These are phyloP conservation scores for Melipona beecheii DNA, from an alignment of 2,888 invertebrate species.

Conservation along the genomic window DNA sequence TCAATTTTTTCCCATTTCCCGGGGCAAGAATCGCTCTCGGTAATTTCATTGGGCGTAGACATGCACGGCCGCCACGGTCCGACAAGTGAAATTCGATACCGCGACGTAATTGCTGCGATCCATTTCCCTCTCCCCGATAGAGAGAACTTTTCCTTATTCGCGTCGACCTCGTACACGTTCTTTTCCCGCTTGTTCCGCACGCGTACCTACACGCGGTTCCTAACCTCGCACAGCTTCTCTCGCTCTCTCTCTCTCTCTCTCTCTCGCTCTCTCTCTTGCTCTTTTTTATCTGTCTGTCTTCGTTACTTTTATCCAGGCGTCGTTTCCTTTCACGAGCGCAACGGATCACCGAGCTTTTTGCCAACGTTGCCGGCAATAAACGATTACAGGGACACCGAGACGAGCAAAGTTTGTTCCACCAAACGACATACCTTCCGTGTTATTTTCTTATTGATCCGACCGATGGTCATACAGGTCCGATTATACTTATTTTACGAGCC, in stretches of 20 bases:
- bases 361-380: slow-evolving; percentile 14
- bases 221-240: background rate
- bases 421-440: slow-evolving; percentile 6
- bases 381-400: background rate
- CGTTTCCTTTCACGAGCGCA: background rate
- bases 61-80: background rate
- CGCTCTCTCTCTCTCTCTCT: no score
- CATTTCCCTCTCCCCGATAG: slow-evolving; percentile 20
- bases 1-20: slow-evolving; percentile 17
- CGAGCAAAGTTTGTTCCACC: background rate
- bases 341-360: background rate
- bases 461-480: slow-evolving; percentile 21
- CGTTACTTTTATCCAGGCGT: background rate
- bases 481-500: slow-evolving; percentile 39
- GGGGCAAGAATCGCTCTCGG: background rate
- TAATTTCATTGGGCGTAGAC: slow-evolving; percentile 20
- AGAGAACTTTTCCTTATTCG: slow-evolving; percentile 28
- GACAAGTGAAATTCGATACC: slow-evolving; percentile 39
- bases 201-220: background rate
- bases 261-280: no score
- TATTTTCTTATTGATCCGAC: slow-evolving; percentile 11
- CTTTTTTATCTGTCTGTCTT: background rate
- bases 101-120: slow-evolving; percentile 30
- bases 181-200: background rate
- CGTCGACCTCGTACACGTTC: background rate